These are phyloP conservation scores for Sarcophaga peregrina DNA, from an alignment of 1,140 invertebrate species.

Conservation along the genomic window DNA sequence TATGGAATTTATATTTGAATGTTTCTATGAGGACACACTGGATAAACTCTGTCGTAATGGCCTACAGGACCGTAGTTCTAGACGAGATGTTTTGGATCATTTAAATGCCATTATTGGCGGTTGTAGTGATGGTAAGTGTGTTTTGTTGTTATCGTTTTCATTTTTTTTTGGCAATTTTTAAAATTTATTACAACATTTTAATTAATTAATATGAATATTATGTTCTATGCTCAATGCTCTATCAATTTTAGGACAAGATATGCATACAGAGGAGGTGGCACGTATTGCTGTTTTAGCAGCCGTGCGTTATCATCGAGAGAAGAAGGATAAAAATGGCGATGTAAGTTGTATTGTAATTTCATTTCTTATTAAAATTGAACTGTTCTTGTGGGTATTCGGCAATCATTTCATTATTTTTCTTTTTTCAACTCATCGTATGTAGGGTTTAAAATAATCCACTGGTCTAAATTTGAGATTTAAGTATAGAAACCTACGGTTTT, in stretches of 20 bases:
- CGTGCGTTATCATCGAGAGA: conserved; percentile 58
- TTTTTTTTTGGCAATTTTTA: conserved; percentile 25
- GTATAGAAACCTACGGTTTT: not conserved
- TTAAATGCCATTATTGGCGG: conserved; percentile 63
- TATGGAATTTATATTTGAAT: conserved; percentile 66
- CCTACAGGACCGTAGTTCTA: conserved; percentile 60
- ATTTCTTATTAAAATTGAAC: too few species aligned
- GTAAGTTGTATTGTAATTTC: conserved; percentile 39
- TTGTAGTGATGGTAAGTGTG: conserved; percentile 58
- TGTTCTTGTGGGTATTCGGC: too few species aligned
- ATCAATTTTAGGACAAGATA: conserved; percentile 51
- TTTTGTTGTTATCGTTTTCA: not conserved
- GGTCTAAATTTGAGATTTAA: too few species aligned
- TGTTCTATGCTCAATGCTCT: not conserved
- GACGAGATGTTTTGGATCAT: conserved; percentile 64
- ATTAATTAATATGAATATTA: not conserved
- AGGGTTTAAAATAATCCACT: too few species aligned
- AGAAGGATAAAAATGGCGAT: conserved; percentile 48
- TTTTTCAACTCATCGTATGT: too few species aligned
- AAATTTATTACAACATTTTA: conserved; percentile 16
- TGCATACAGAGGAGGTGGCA: conserved; percentile 59
- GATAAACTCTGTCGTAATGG: conserved; percentile 61
- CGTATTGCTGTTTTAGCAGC: conserved; percentile 61
- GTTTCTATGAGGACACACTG: conserved; percentile 65
- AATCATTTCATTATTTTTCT: too few species aligned